A percentile compares a stretch with the other conserved stretches of the same genome.
These are phyloP conservation scores for Clunio marinus DNA, from an alignment of 2,888 invertebrate species.

Conservation along the genomic window DNA sequence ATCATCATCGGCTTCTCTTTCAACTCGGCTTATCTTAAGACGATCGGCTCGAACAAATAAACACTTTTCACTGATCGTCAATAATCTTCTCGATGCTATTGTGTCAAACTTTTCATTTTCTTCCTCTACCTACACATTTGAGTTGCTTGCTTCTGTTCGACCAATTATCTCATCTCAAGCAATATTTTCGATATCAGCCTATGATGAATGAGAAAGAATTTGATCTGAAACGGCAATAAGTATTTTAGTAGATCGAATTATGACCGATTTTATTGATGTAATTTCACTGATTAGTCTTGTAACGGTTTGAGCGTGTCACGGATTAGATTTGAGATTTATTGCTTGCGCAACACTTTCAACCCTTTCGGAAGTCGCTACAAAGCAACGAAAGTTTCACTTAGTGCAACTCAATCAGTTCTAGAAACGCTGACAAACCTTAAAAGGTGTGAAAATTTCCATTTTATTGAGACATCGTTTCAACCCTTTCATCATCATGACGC, in stretches of 20 bases:
- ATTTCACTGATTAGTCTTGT: not conserved
- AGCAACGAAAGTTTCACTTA: no score
- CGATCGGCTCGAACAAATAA: constrained; percentile 36
- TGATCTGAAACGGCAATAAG: not conserved
- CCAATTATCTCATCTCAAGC: no score
- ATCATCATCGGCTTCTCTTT: constrained; percentile 20
- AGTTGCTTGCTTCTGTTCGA: no score
- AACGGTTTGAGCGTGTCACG: constrained; percentile 6
- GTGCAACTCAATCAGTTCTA: not conserved
- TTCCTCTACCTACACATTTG: no score
- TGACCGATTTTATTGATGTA: not conserved
- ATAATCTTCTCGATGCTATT: not conserved
- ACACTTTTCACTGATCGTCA: constrained; percentile 30
- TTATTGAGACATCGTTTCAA: not conserved
- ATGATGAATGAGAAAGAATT: no score
- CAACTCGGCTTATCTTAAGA: constrained; percentile 2
- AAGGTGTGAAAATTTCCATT: not conserved
- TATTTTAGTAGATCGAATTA: not conserved
- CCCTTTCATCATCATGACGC: no score
- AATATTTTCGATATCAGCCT: no score
- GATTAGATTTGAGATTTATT: not conserved
- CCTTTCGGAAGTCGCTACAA: not conserved
- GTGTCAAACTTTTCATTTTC: no score
- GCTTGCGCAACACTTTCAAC: not conserved
- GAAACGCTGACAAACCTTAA: no score